A percentile compares a stretch with the other conserved stretches of the same genome.
Conservation (phyloP, 2,113 vertebrate genomes). For the Haemorhous mexicanus region DNA sequence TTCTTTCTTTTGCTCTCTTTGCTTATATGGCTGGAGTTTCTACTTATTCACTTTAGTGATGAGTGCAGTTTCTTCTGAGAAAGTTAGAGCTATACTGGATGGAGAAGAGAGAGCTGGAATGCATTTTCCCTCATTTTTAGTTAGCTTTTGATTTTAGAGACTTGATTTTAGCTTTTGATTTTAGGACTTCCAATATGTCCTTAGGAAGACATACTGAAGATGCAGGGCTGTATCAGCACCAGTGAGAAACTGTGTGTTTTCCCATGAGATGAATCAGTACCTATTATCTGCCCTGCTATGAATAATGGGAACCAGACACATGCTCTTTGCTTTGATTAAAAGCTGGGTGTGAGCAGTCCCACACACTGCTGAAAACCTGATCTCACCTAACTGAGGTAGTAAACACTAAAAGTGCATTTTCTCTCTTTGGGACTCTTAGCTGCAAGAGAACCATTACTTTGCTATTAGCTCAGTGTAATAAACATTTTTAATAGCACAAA, state of each 20-base stretch:
- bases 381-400: not conserved
- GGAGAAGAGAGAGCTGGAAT: not conserved
- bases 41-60: not conserved
- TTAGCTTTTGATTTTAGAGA: not conserved
- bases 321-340: not conserved
- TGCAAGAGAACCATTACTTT: not conserved
- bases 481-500: slow-evolving; percentile 32
- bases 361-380: not conserved
- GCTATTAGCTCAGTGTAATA: not conserved
- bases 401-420: not conserved
- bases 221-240: not conserved
- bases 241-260: not conserved
- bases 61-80: not conserved
- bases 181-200: not conserved
- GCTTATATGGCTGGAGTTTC: not conserved
- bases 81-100: not conserved
- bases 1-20: not conserved
- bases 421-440: not conserved
- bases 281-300: not conserved
- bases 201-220: not conserved
- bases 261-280: not conserved
- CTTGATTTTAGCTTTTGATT: not conserved
- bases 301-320: not conserved
- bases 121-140: not conserved
- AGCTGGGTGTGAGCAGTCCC: not conserved